Evolutionary conservation across 2,888 invertebrate genomes (phyloP), one percentile per base, ranked within the genome.

Genomic region (Stramonita haemastoma): DNA sequence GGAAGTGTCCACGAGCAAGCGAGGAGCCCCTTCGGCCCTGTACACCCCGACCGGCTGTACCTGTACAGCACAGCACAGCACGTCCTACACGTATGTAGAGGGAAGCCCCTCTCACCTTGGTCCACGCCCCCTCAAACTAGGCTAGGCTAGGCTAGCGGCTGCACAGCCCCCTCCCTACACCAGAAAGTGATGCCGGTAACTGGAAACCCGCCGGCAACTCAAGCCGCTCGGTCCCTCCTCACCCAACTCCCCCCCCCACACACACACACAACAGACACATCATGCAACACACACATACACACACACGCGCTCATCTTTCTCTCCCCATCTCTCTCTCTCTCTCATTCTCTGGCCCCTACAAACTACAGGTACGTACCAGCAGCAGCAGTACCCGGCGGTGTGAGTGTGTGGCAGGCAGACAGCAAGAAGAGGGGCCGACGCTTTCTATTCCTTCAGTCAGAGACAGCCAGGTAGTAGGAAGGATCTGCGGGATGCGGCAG

Each of bases 171-270:
- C 46, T 8, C 2, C 46, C n/a, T n/a, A n/a, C 81, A 22, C 26
- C 36, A 87, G 73, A 83, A 89, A 85, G 66, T 73, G 84, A 85
- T 29, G 89, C 83, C 89, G 84, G 89, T 89, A 89, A 89, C 84
- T 60, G 73, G 84, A 89, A 73, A 83, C 85, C 85, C 26, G 87
- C 73, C 87, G 87, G 87, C 87, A 36, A 73, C 73, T 73, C 87
- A 70, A 73, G 85, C 60, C n/a, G n/a, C 66, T 86, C 73, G 34
- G 34, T 66, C 86, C 89, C 57, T n/a, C 89, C 57, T n/a, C 29
- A 86, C 89, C 19, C 19, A 77, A 86, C 89, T 73, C 86, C 29
- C 60, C 17, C 36, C 26, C 89, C 17, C 34, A 19, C 84, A 8
- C 86, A 34, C 86, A 85, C 85, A 60, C 85, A 60, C 84, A n/a